Evolutionary conservation across 2,113 vertebrate genomes (phyloP), one percentile per base, ranked within the genome.

Genomic region (Hucho hucho): DNA sequence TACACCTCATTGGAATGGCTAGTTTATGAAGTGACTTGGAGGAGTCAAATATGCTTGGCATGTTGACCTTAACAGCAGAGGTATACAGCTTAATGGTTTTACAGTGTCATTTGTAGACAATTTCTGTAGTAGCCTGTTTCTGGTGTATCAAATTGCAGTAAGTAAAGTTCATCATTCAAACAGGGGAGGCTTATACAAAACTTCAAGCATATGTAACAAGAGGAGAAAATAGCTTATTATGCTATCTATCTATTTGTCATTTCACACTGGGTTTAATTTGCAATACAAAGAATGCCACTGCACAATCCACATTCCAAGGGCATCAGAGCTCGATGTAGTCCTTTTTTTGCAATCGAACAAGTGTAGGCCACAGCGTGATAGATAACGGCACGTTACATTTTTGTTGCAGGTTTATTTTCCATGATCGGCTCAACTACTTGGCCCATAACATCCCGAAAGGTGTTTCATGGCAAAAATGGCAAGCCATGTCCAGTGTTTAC

Each of bases 401-500:
- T 6, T 32, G 6, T 32, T 32, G 32, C 32, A 32, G 6, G 32
- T 32, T 32, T 32, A 32, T 32, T 32, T 32, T 32, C 32, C 32
- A 32, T 32, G 32, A 32, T 32, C 6, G 32, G 6, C 32, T 32
- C 32, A 32, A 32, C 6, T 6, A 32, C 32, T 32, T 32, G 32
- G 32, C 32, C 96, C 93, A 83, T 94, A 24, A 88, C 82, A 84
- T 97, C 94, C 70, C 77, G 90, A 86, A 96, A 95, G 25, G 90
- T 81, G 80, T 84, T 90, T 75, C 96, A 96, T 0, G 96, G 97
- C 12, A 98, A 88, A 81, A 97, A 93, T 0, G 96, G 96, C 68
- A 97, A 82, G 1, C 90, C 92, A 0, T 89, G 92, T 0, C 75
- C 73, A 0, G 82, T 81, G 24, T 91, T 79, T 61, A 89, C 90